Base-by-base conservation (phyloP, 2,888 invertebrate species). In the Caenorhabditis sp. region DNA sequence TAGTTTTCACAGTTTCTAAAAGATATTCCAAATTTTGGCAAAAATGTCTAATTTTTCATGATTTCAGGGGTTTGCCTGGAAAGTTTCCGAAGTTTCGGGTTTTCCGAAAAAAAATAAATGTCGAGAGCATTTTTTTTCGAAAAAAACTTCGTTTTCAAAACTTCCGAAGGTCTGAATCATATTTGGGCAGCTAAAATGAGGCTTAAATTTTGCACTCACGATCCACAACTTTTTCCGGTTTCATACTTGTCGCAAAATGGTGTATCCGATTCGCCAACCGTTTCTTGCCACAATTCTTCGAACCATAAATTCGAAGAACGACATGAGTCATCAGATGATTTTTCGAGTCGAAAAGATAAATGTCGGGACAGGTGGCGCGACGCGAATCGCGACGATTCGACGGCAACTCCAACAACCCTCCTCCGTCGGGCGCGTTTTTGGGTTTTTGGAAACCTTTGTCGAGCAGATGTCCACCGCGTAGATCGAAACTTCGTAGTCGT, bases 361-460 rank as follows among this genome's bases (percentile, higher is more conserved):
- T 86, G 59, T 86, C 86, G 1, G 86, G 86, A 68, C 86, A 86
- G 0, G 86, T 86, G 37, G 86, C 81, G 26, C 86, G 82, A 17
- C 86, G 82, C 17, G 27, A 65, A 49, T 79, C 60, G 21, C 27
- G 21, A 63, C 65, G 54, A 49, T 55, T 53, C 12, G 21, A 66
- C 36, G 62, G 54, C 12, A 66, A 53, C n/a, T 70, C 62, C 55
- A 23, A 53, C 50, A 23, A 53, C 4, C 12, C 23, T 55, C n/a
- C n/a, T n/a, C n/a, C n/a, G n/a, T 26, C 26, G 14, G 21, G 17
- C 17, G 21, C 1, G 10, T 60, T 64, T 27, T 67, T 63, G 23
- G 58, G 67, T 62, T 72, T 67, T 58, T 72, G 72, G 51, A 68
- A 72, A 57, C 72, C 72, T 59, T 65, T 67, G 54, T 72, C 72